phyloP scores from a whole-genome alignment of 2,888 invertebrate species.

The Morpho deidamia region DNA sequence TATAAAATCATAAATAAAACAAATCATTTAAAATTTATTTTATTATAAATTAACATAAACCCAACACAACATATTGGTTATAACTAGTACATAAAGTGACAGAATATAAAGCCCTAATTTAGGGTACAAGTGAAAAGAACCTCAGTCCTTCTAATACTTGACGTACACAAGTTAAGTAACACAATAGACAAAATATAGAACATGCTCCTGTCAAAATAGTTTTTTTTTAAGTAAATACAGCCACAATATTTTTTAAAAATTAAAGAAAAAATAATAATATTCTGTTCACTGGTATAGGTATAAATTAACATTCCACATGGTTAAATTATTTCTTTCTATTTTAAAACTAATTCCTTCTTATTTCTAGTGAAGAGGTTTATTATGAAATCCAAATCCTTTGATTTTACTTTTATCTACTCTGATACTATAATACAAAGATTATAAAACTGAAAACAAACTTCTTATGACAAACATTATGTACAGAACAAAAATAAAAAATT shows the following conservation, averaged over 20 bases:
- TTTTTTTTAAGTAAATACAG: neutral
- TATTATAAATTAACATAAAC: slow-evolving; percentile 76
- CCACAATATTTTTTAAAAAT: neutral
- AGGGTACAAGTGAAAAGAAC: slow-evolving; percentile 77
- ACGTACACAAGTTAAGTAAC: slow-evolving; percentile 38
- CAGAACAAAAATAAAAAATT: too few species aligned
- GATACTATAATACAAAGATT: too few species aligned
- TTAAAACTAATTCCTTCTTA: too few species aligned
- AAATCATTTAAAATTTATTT: slow-evolving; percentile 64
- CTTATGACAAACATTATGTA: too few species aligned
- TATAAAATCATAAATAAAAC: slow-evolving; percentile 18
- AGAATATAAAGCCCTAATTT: slow-evolving; percentile 76
- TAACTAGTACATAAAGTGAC: slow-evolving; percentile 60
- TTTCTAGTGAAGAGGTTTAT: too few species aligned
- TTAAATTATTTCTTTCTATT: too few species aligned
- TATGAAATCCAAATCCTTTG: too few species aligned
- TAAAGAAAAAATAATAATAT: neutral
- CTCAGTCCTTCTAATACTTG: slow-evolving; percentile 74
- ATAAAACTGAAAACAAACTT: too few species aligned
- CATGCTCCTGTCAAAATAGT: neutral
- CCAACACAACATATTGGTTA: slow-evolving; percentile 74
- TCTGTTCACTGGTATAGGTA: too few species aligned
- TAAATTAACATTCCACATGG: too few species aligned
- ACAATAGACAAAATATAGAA: slow-evolving; percentile 13
- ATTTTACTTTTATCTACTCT: too few species aligned